phyloP scores from a whole-genome alignment of 2,797 vertebrate species.

The Cyprinodon diabolis region DNA sequence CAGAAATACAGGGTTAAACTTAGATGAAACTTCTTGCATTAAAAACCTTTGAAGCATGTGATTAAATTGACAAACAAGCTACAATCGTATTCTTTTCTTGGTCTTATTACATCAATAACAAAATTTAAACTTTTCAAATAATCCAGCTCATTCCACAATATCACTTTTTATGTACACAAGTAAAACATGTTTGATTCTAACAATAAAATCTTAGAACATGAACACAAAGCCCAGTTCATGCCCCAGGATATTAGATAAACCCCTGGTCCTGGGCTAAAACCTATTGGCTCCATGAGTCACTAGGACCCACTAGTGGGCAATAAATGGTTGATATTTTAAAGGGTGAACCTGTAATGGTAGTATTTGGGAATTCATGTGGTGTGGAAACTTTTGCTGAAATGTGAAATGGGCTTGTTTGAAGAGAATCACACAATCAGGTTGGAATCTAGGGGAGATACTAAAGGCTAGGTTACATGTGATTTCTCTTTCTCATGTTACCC shows the following conservation, averaged over 20 bases:
- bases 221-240: background rate
- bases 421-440: background rate
- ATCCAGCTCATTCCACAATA: no score
- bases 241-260: background rate
- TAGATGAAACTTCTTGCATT: background rate
- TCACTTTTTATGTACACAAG: no score
- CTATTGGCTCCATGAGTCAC: no score
- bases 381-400: no score
- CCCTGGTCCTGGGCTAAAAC: no score
- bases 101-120: no score
- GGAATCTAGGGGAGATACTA: background rate
- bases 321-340: no score
- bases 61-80: no score
- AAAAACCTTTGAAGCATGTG: no score
- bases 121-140: no score
- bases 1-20: background rate
- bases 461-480: background rate
- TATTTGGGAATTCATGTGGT: background rate
- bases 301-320: no score
- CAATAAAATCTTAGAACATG: background rate
- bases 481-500: conserved; percentile 1
- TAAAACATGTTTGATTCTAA: background rate
- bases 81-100: no score
- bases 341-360: background rate
- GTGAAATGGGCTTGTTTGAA: background rate